Conservation (phyloP, 2,888 invertebrate species). For the Strigamia crassipes region DNA sequence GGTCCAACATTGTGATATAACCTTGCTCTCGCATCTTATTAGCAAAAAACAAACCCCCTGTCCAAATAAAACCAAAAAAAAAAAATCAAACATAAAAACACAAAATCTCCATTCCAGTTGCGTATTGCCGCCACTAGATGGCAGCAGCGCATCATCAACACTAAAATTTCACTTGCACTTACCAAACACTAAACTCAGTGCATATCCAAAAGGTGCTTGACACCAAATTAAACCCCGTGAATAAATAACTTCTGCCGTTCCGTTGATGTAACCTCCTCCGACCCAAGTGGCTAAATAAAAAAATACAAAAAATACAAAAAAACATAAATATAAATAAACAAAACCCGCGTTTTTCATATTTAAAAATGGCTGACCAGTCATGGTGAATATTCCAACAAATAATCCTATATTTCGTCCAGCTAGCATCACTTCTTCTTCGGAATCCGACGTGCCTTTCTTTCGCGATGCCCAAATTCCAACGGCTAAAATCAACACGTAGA, state of each 20-base stretch:
- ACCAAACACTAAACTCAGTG: conserved; percentile 93
- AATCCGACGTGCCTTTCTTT: conserved; percentile 78
- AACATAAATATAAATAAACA: conserved; percentile 46
- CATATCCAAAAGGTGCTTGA: conserved; percentile 99
- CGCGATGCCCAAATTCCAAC: conserved; percentile 98
- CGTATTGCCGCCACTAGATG: too few relatives aligned
- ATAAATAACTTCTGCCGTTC: conserved; percentile 96
- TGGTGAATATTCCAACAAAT: conserved; percentile 97
- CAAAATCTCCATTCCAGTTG: too few relatives aligned
- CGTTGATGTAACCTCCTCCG: conserved; percentile 99
- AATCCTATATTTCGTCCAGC: conserved; percentile 96
- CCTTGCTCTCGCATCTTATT: conserved; percentile 97
- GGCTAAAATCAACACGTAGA: conserved; percentile 91
- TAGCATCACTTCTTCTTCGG: conserved; percentile 93
- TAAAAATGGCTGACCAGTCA: conserved; percentile 75
- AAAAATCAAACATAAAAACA: background rate
- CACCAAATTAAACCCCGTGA: conserved; percentile 93
- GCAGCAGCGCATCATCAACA: too few relatives aligned
- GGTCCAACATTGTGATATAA: conserved; percentile 98
- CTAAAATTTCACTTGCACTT: conserved; percentile 56
- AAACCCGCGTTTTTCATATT: background rate
- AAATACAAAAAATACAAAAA: background rate
- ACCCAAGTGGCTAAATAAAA: conserved; percentile 89
- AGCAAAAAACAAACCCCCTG: conserved; percentile 96
- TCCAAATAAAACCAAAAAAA: background rate